These are phyloP conservation scores for Ceratitis capitata DNA, from an alignment of 1,140 invertebrate genomes.

Conservation along the genomic window DNA sequence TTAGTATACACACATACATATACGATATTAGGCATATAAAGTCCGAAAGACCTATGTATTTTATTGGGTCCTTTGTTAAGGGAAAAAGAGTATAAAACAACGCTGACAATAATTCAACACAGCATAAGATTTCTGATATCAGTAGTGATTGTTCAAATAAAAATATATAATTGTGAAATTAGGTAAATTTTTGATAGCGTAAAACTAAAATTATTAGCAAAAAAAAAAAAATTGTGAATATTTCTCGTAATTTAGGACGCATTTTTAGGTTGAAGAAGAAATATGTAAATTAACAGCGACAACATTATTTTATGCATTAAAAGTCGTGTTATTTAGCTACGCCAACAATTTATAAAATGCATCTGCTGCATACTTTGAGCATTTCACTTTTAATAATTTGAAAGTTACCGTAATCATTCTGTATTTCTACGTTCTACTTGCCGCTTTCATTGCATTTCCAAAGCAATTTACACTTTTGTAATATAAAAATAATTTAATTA, in stretches of 20 bases:
- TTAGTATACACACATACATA: background rate
- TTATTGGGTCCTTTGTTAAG: background rate
- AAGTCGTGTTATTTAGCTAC: too few relatives aligned
- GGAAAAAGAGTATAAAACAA: background rate
- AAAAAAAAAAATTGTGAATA: background rate
- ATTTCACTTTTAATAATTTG: background rate
- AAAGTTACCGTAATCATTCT: background rate
- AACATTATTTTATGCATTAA: background rate
- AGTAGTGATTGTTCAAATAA: too few relatives aligned
- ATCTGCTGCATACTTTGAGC: background rate
- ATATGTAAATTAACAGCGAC: background rate
- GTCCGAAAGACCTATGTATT: conserved; percentile 1
- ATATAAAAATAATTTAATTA: background rate
- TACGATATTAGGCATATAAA: background rate
- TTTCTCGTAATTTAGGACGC: background rate
- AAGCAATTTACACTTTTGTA: background rate
- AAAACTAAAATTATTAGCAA: background rate
- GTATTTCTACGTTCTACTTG: too few relatives aligned
- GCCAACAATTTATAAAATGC: too few relatives aligned
- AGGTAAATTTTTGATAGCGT: background rate
- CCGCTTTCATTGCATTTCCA: background rate
- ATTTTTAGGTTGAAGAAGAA: background rate
- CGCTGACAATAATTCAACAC: conserved; percentile 12
- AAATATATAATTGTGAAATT: background rate
- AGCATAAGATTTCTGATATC: background rate